Evolutionary conservation across 2,797 vertebrate genomes (phyloP).

Genomic region (Halcyon badia): DNA sequence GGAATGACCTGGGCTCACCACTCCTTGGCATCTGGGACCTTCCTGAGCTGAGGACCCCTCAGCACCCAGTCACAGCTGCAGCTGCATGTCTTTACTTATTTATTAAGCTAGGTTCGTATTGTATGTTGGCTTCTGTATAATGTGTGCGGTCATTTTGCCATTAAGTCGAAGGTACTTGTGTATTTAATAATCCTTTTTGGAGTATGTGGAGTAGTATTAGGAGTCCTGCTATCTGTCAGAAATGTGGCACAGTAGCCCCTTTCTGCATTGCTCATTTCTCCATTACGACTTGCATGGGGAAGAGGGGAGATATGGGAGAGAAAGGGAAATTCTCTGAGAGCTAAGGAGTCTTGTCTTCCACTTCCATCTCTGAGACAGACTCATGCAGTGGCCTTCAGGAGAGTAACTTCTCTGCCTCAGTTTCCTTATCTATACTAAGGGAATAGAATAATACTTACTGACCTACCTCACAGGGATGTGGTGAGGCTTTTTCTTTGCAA

Average conservation of each 20-base stretch:
- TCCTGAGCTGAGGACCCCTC: slow-evolving; percentile 24
- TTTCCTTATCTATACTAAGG: slow-evolving; percentile 8
- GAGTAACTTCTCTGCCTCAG: slow-evolving; percentile 16
- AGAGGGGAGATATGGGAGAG: not conserved
- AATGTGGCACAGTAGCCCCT: not conserved
- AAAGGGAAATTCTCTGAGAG: not conserved
- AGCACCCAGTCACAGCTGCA: not conserved
- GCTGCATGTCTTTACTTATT: slow-evolving; percentile 75
- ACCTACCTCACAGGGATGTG: slow-evolving; percentile 61
- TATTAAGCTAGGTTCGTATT: slow-evolving; percentile 76
- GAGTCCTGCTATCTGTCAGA: slow-evolving; percentile 15
- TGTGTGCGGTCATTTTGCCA: not conserved
- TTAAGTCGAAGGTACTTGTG: slow-evolving; percentile 29
- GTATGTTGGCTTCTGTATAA: slow-evolving; percentile 66
- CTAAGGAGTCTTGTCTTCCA: not conserved
- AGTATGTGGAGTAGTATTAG: not conserved
- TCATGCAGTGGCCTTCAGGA: slow-evolving; percentile 1
- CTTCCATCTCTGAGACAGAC: not conserved
- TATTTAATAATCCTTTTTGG: slow-evolving; percentile 36
- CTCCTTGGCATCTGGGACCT: not conserved
- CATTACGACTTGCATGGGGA: not conserved
- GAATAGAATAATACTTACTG: slow-evolving; percentile 42
- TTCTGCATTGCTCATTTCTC: not conserved
- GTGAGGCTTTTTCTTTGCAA: slow-evolving; percentile 44
- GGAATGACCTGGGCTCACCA: slow-evolving; percentile 45